Base-by-base conservation (phyloP, 2,797 vertebrate species). In the Rallus crepitans region DNA sequence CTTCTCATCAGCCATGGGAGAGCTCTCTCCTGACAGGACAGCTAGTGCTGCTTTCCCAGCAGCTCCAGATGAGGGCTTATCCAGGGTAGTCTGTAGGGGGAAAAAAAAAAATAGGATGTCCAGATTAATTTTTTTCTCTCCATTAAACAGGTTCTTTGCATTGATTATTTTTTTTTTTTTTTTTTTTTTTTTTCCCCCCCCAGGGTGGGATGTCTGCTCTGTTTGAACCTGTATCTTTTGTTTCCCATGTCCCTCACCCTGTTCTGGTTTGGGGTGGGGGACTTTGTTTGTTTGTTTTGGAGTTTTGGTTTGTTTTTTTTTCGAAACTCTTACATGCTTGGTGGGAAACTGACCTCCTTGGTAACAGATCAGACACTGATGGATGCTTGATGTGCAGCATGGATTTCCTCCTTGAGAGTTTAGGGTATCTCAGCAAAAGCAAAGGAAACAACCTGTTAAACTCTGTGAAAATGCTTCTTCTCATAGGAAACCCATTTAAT, bases 331-430 rank as follows among this genome's bases (percentile, higher is more conserved):
- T 30, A 3, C 5, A 1, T 53, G 56, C 31, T 15, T 20, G 9
- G 4, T 9, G 2, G 53, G 31, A 65, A 21, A 2, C 33, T 12
- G 25, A 21, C 24, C 23, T 65, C 70, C 53, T 52, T 1, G 0
- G 18, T 5, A 4, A 3, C 5, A 2, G 9, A 4, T 24, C 35
- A 9, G 63, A 27, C 45, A 2, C 5, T 7, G 33, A 12, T 8
- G 56, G 40, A 6, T 28, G 61, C 47, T 48, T n/a, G 23, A 13
- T 1, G 1, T 3, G 15, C 59, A 39, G 40, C 1, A 12, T 25
- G 45, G 42, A 35, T 47, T 68, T 37, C 24, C 35, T 19, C 27
- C 10, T 30, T 20, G 3, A 12, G 37, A 42, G 21, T 15, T 17
- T 35, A 33, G 52, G 33, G 9, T 19, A 1, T 30, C 12, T 12